These are phyloP conservation scores for Amphipoea oculea DNA, from an alignment of 2,888 invertebrate genomes.

Conservation along the genomic window DNA sequence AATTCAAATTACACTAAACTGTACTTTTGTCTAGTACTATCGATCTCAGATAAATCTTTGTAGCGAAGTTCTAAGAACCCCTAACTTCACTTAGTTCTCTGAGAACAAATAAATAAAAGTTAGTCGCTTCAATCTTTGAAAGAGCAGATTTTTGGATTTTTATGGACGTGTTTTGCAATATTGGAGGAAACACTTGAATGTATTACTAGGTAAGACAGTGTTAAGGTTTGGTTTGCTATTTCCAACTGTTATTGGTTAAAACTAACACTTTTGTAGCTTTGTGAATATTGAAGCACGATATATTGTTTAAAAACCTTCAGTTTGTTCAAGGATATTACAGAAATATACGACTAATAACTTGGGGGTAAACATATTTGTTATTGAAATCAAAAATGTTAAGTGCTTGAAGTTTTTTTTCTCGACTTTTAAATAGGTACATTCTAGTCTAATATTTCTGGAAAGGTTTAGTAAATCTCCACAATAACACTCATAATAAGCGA, in stretches of 20 bases:
- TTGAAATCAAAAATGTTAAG: too few relatives aligned
- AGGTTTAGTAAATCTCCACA: neutral
- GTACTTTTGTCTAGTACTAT: slow-evolving; percentile 54
- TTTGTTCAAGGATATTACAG: too few relatives aligned
- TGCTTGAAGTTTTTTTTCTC: too few relatives aligned
- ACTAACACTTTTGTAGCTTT: too few relatives aligned
- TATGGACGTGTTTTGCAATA: slow-evolving; percentile 38
- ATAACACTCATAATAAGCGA: slow-evolving; percentile 14
- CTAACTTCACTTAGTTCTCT: slow-evolving; percentile 56
- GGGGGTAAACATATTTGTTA: too few relatives aligned
- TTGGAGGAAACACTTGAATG: slow-evolving; percentile 1
- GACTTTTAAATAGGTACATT: neutral
- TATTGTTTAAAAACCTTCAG: too few relatives aligned
- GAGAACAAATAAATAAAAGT: slow-evolving; percentile 62
- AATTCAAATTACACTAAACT: slow-evolving; percentile 66
- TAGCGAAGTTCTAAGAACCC: slow-evolving; percentile 39
- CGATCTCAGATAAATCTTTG: slow-evolving; percentile 56
- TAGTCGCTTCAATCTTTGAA: slow-evolving; percentile 45
- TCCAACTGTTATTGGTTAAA: too few relatives aligned
- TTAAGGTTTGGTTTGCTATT: neutral
- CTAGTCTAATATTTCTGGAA: neutral
- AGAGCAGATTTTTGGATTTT: slow-evolving; percentile 50
- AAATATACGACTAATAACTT: too few relatives aligned
- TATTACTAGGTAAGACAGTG: slow-evolving; percentile 7
- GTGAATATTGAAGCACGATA: neutral